Evolutionary conservation across 2,888 invertebrate species (phyloP).

Genomic region (Acanthoscelides obtectus): DNA sequence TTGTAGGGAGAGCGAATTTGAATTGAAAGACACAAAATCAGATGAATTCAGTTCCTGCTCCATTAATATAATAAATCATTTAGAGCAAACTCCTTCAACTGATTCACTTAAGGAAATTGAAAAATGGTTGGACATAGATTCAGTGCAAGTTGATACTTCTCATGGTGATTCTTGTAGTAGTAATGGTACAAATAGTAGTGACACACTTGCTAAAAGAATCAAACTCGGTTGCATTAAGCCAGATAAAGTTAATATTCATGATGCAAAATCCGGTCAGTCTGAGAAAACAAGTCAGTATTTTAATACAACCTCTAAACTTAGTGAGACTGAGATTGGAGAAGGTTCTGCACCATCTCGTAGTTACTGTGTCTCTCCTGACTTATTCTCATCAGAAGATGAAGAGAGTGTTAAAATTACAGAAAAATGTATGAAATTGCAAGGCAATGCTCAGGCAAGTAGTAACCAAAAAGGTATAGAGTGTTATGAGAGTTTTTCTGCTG

Average conservation of each 20-base stretch:
- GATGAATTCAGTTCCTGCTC: background rate
- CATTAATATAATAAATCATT: background rate
- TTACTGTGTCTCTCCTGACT: conserved; percentile 29
- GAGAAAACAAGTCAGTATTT: no score
- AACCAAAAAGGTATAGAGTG: conserved; percentile 16
- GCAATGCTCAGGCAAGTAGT: background rate
- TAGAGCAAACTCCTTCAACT: background rate
- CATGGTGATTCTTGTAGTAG: no score
- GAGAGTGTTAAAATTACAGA: background rate
- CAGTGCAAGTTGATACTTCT: background rate
- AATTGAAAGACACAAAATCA: background rate
- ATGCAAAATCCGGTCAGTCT: no score
- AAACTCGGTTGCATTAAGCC: background rate
- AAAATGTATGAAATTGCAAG: background rate
- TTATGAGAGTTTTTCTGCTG: conserved; percentile 18
- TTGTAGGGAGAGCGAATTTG: background rate
- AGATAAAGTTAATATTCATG: no score
- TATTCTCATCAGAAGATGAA: background rate
- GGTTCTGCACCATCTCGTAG: background rate
- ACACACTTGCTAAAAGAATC: no score
- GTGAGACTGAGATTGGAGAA: background rate
- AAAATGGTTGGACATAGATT: background rate
- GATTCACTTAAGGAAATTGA: background rate
- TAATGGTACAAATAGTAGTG: no score
- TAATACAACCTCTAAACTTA: no score